Percentiles rank a stretch among this genome's conserved stretches.
Conservation (phyloP, 1,140 invertebrate genomes). For the Dendroctonus ponderosae region DNA sequence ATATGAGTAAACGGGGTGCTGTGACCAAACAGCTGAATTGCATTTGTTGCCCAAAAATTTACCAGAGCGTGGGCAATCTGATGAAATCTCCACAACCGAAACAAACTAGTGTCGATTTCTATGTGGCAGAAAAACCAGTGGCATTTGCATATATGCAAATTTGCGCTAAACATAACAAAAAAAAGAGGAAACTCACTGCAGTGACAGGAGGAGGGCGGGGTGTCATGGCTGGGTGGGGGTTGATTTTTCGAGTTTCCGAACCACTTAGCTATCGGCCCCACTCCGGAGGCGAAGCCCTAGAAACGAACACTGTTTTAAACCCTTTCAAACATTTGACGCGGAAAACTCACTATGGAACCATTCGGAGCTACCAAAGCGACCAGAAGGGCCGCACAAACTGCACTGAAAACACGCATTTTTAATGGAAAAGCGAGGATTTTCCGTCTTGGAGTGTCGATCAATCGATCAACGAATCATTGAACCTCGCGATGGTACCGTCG, state of each 20-base stretch:
- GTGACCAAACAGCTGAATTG: neutral
- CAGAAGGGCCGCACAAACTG: too few species aligned
- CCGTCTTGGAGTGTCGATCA: too few species aligned
- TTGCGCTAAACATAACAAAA: neutral
- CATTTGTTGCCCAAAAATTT: neutral
- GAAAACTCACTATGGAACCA: too few species aligned
- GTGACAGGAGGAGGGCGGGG: constrained; percentile 48
- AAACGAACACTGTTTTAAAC: too few species aligned
- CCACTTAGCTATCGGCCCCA: too few species aligned
- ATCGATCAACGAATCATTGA: too few species aligned
- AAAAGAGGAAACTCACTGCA: constrained; percentile 47
- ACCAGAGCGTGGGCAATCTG: neutral
- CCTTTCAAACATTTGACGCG: too few species aligned
- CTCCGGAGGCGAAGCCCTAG: too few species aligned
- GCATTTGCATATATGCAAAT: neutral
- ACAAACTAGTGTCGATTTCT: neutral
- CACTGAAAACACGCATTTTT: too few species aligned
- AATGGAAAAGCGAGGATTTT: too few species aligned
- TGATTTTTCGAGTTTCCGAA: constrained; percentile 33
- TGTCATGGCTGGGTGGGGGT: constrained; percentile 50
- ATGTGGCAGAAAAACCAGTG: neutral
- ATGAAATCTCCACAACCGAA: neutral
- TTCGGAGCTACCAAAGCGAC: too few species aligned
- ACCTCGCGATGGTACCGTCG: too few species aligned
- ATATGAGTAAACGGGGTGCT: neutral